These are phyloP conservation scores for Saccopteryx bilineata DNA, from an alignment of 2,113 vertebrate species.

Conservation along the genomic window DNA sequence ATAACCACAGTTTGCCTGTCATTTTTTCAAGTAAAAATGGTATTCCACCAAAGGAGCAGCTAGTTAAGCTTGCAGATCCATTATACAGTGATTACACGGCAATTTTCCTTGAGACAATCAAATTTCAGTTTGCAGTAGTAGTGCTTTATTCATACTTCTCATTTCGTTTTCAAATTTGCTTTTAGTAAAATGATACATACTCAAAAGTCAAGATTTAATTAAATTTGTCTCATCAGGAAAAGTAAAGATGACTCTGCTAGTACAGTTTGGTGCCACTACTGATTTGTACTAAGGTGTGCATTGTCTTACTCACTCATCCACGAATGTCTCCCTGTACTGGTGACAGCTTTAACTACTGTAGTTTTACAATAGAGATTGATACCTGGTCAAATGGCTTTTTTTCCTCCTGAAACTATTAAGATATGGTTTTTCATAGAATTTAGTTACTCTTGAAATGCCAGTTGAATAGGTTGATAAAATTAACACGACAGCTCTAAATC, in stretches of 20 bases:
- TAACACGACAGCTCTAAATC: no score
- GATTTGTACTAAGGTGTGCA: not conserved
- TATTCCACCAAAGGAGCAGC: not conserved
- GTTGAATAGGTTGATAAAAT: no score
- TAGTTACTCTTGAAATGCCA: no score
- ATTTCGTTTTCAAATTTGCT: not conserved
- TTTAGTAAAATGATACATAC: not conserved
- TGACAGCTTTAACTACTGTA: not conserved
- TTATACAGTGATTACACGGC: no score
- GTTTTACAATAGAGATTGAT: not conserved
- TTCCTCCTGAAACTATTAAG: not conserved
- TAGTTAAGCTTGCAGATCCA: not conserved
- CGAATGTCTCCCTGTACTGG: not conserved
- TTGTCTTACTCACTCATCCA: not conserved
- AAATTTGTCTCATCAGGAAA: not conserved
- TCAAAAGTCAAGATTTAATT: not conserved
- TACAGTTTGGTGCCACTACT: not conserved
- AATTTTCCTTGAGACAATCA: not conserved
- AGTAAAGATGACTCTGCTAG: not conserved
- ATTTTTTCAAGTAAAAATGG: constrained; percentile 10
- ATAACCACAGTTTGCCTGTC: not conserved
- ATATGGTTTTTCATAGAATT: no score
- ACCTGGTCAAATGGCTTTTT: not conserved
- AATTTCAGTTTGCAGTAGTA: not conserved
- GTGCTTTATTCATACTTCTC: not conserved